These are phyloP conservation scores for Tangachromis dhanisi DNA, from an alignment of 2,113 vertebrate species.

Conservation along the genomic window DNA sequence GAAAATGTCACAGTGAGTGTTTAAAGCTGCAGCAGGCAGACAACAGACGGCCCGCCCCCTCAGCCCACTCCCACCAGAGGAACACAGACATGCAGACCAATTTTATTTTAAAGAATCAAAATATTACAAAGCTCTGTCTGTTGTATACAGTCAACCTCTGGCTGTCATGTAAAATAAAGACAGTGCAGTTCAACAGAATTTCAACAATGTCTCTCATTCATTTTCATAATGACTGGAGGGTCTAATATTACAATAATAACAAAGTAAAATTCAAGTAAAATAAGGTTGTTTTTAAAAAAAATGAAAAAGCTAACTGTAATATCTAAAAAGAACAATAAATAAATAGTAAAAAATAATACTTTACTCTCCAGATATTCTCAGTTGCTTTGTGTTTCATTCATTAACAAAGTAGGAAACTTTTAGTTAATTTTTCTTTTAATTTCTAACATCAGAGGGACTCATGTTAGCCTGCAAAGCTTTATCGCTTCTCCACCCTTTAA, in stretches of 20 bases:
- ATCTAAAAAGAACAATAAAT: background rate
- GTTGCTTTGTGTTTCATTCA: background rate
- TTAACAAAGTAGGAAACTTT: background rate
- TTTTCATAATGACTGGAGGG: background rate
- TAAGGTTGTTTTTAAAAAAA: accelerated
- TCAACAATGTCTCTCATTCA: background rate
- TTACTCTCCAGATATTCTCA: accelerated
- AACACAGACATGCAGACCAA: accelerated
- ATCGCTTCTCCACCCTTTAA: accelerated
- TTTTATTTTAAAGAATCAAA: background rate
- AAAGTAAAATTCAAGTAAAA: background rate
- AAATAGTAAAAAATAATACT: background rate
- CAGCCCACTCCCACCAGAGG: background rate
- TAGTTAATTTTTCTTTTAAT: accelerated
- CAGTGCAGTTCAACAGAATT: background rate
- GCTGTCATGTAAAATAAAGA: background rate
- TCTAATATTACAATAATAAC: background rate
- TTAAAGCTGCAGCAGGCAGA: background rate
- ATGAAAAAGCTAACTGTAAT: background rate
- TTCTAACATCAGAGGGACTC: background rate
- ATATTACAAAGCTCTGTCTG: accelerated
- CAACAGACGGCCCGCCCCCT: background rate
- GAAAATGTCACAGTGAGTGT: background rate
- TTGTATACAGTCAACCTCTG: background rate
- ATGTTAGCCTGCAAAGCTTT: background rate